These are phyloP conservation scores for Sycophila texana DNA, from an alignment of 2,888 invertebrate genomes.

Conservation along the genomic window DNA sequence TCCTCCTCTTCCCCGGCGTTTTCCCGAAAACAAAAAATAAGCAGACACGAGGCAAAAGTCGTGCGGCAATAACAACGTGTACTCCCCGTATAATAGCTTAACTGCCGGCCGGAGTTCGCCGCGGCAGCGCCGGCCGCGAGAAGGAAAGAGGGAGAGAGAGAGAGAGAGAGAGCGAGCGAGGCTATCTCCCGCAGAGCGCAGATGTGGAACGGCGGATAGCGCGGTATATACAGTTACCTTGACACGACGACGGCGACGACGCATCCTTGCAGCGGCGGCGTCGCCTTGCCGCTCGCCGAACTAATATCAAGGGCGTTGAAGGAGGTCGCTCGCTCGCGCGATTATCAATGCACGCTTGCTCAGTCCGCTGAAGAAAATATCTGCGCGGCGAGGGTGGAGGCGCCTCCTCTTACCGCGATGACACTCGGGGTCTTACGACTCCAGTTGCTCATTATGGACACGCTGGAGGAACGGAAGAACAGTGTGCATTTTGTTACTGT, in stretches of 20 bases:
- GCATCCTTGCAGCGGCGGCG: conserved; percentile 61
- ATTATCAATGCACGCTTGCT: conserved; percentile 39
- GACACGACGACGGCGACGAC: conserved; percentile 59
- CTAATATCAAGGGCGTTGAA: conserved; percentile 49
- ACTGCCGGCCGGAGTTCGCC: conserved; percentile 12
- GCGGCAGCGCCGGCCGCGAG: neutral
- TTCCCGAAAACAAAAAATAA: neutral
- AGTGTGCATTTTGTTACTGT: too few species aligned
- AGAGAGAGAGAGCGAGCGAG: conserved; percentile 9
- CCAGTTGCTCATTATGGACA: too few species aligned
- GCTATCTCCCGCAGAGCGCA: conserved; percentile 48
- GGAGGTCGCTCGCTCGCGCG: conserved; percentile 42
- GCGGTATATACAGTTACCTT: conserved; percentile 68
- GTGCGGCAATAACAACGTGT: conserved; percentile 38
- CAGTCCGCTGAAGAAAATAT: conserved; percentile 24
- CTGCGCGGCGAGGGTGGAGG: neutral
- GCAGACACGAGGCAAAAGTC: neutral
- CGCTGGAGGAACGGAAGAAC: too few species aligned
- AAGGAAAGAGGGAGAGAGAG: conserved; percentile 9
- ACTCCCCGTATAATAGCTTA: conserved; percentile 42
- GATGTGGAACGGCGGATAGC: conserved; percentile 65
- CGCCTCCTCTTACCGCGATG: neutral
- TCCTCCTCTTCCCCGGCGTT: too few species aligned
- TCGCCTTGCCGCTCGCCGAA: conserved; percentile 4
- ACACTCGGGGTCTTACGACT: too few species aligned